Base-by-base conservation (phyloP, 2,888 invertebrate species). In the Adela reaumurella region DNA sequence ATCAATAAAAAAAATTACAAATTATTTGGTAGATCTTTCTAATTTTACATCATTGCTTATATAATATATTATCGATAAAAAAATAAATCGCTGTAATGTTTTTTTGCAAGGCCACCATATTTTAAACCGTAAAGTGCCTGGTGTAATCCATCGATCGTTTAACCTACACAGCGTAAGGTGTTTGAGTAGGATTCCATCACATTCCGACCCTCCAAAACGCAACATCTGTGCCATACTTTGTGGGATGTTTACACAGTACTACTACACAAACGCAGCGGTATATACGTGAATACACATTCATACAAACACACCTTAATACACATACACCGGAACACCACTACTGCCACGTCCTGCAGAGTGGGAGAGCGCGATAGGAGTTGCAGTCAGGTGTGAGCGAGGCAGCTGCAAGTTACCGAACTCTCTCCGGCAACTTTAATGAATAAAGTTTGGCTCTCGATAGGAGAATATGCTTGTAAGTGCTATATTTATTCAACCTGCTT, bases 391-490 rank as follows among this genome's bases (percentile, higher is more conserved):
- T 3, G 43, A 43, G 43, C 17, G 43, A 19, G 43, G 17, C 3
- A n/a, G 6, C 17, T 43, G 43, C 43, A 43, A 43, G 43, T 43
- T 43, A 14, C n/a, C n/a, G 10, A 43, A 17, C 43, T 43, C 43
- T 43, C 43, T 17, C 46, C 10, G 3, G 17, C 35, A 46, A 46
- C 35, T 46, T 46, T 46, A 46, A 46, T 46, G 46, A 46, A 46
- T 46, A 46, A 46, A 46, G 46, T 46, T 46, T 46, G 35, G 46
- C 20, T 46, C 28, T 46, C 20, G 46, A 46, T 46, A 46, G 16
- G 46, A 24, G 46, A 46, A 43, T 43, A 43, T 43, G 43, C 43
- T 43, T 19, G 43, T 11, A 35, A 35, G 35, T 43, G 16, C 43
- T 43, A 43, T 43, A 43, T 43, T 43, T 43, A 43, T 43, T 43